Base-by-base conservation (phyloP, 30 jellyfish, hydroid and myxozoan genomes). In the Aurelia aurita complex sp. Pacific region DNA sequence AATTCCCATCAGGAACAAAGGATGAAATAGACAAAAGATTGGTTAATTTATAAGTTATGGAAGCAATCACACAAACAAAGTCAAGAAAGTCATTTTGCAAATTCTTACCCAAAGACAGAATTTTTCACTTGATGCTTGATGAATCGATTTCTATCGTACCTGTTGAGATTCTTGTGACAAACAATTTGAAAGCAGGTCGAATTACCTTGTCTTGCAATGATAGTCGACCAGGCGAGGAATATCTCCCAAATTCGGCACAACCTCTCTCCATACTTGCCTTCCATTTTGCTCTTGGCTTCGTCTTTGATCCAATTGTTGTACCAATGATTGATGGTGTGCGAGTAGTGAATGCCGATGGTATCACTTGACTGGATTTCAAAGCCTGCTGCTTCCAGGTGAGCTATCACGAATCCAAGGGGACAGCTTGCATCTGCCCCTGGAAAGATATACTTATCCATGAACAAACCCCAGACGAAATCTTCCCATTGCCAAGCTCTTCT, bases 361-460 rank as follows among this genome's bases (percentile, higher is more conserved):
- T 92, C 97, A 54, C 76, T 85, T 9, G 98, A 77, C 55, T 92
- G 96, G 51, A 92, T 83, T 63, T 92, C 98, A 68, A 92, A 92
- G 19, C 98, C 98, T 70, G 98, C 98, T 6, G 92, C 88, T 76
- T 92, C 98, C 61, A 92, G 82, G 54, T 86, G 95, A 34, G 85
- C 94, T 38, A 92, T 82, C 67, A 92, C 97, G 66, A 92, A 92
- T 10, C 80, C 92, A 29, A 92, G 80, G 19, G 98, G 98, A 38
- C 95, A 92, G 77, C 98, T 92, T 51, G 98, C 98, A 67, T 92
- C 98, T 9, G 98, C 98, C 12, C 98, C 98, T 4, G 98, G 98
- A 69, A 92, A 92, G n/a, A 92, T 92, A 83, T 92, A 92, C 68
- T 94, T 92, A 50, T 80, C 98, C 98, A 92, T 92, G 83, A 92